A percentile compares a stretch with the other conserved stretches of the same genome.
Evolutionary conservation across 2,113 vertebrate species (phyloP).

Genomic region (Malaclemys terrapin): DNA sequence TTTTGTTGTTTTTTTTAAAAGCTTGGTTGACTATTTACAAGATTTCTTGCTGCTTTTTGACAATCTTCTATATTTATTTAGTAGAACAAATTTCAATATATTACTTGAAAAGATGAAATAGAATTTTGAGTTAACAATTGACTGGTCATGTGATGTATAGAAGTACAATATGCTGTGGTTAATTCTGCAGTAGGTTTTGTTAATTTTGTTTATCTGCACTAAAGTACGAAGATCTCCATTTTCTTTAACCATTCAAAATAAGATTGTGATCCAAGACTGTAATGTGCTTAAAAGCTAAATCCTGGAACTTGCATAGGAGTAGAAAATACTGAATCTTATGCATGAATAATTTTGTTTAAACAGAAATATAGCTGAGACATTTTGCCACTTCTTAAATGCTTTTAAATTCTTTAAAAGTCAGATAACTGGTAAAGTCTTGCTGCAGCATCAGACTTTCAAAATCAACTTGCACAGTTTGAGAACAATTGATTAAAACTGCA

Average conservation of each 20-base stretch:
- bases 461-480: slow-evolving; percentile 72
- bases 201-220: slow-evolving; percentile 80
- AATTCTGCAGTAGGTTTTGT: slow-evolving; percentile 77
- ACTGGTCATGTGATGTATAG: slow-evolving; percentile 69
- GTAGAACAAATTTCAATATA: slow-evolving; percentile 76
- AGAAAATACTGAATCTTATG: slow-evolving; percentile 79
- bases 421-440: slow-evolving; percentile 66
- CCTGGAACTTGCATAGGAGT: slow-evolving; percentile 77
- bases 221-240: slow-evolving; percentile 76
- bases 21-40: slow-evolving; percentile 77
- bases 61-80: slow-evolving; percentile 93
- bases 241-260: slow-evolving; percentile 73
- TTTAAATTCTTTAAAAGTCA: slow-evolving; percentile 72
- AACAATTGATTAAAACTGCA: slow-evolving; percentile 59
- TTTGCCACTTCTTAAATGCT: slow-evolving; percentile 80
- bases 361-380: slow-evolving; percentile 76
- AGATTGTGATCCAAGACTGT: slow-evolving; percentile 70
- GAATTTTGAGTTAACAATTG: slow-evolving; percentile 76
- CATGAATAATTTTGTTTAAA: slow-evolving; percentile 81
- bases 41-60: slow-evolving; percentile 91
- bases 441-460: slow-evolving; percentile 68
- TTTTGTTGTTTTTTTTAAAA: slow-evolving; percentile 70
- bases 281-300: slow-evolving; percentile 75
- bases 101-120: slow-evolving; percentile 84
- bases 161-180: slow-evolving; percentile 79